phyloP scores from a whole-genome alignment of 2,113 vertebrate genomes.

The Periophthalmodon schlosseri region DNA sequence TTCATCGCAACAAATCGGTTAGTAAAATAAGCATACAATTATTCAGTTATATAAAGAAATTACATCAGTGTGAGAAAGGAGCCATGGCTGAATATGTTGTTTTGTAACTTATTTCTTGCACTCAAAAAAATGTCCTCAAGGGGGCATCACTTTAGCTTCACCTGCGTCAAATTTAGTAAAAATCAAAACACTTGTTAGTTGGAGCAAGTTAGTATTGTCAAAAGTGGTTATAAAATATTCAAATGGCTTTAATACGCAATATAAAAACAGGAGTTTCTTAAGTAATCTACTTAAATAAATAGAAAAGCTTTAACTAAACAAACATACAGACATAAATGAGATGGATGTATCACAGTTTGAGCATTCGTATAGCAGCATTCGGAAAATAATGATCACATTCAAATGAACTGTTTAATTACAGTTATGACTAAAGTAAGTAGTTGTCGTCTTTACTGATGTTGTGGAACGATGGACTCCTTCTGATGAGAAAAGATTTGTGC shows the following conservation, averaged over 20 bases:
- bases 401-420: neutral
- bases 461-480: neutral
- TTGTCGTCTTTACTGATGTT: neutral
- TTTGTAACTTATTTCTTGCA: neutral
- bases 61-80: no score
- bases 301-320: no score
- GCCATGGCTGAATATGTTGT: neutral
- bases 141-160: neutral
- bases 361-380: neutral
- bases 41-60: no score
- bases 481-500: conserved; percentile 54
- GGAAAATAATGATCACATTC: neutral
- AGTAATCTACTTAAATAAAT: neutral
- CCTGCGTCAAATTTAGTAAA: neutral
- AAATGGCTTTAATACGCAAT: neutral
- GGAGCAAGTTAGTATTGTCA: neutral
- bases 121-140: no score
- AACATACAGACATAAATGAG: neutral
- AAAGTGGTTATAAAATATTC: neutral
- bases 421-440: neutral
- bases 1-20: no score
- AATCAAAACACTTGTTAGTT: neutral
- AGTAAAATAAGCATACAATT: no score
- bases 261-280: neutral
- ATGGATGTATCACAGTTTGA: no score